Evolutionary conservation across 1,140 invertebrate species (phyloP).

Genomic region (Eciton burchellii): DNA sequence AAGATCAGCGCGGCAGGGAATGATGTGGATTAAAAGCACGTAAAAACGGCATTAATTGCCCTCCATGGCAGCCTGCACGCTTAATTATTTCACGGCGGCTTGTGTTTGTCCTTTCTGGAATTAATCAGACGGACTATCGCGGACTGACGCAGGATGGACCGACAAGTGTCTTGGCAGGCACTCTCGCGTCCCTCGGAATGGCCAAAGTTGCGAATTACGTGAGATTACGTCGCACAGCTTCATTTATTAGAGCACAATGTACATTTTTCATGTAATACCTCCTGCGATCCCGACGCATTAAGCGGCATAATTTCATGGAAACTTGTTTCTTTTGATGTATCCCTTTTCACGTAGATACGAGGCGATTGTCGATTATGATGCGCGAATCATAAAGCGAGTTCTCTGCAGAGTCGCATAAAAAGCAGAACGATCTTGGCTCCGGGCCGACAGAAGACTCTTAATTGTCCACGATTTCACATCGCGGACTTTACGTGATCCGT

Average conservation of each 20-base stretch:
- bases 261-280: not conserved
- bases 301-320: not conserved
- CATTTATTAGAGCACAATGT: not conserved
- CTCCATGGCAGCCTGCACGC: not conserved
- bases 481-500: not conserved
- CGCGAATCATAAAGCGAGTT: not conserved
- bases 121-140: not conserved
- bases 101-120: not conserved
- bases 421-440: not conserved
- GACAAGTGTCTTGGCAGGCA: too few relatives aligned
- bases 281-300: not conserved
- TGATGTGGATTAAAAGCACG: not conserved
- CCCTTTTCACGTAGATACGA: not conserved
- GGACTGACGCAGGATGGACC: too few relatives aligned
- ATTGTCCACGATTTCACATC: constrained; percentile 38
- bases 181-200: not conserved
- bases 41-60: constrained; percentile 15
- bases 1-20: constrained; percentile 7
- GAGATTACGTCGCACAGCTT: too few relatives aligned
- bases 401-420: not conserved
- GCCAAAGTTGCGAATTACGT: not conserved
- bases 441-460: constrained; percentile 73
- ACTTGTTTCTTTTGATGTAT: not conserved
- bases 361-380: not conserved
- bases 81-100: not conserved